phyloP scores from a whole-genome alignment of 2,797 vertebrate genomes.

The Darevskia nairensis region DNA sequence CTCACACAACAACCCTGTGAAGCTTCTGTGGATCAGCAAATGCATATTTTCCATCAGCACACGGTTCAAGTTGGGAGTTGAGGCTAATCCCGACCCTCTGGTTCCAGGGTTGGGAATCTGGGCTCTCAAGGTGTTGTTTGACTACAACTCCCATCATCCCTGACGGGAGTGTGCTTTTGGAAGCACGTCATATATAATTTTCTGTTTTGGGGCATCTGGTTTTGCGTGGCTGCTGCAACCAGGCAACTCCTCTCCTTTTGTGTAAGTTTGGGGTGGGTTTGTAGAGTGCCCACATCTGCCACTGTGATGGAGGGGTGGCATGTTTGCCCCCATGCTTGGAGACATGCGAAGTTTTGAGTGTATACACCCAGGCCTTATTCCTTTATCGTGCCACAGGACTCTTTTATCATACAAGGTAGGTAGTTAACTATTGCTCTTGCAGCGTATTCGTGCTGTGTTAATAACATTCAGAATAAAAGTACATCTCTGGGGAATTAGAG shows the following conservation, averaged over 20 bases:
- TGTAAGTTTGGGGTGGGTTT: too few relatives aligned
- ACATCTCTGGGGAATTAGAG: constrained; percentile 46
- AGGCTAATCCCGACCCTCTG: too few relatives aligned
- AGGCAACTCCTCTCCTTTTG: too few relatives aligned
- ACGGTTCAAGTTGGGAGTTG: neutral
- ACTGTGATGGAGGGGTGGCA: too few relatives aligned
- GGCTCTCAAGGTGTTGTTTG: too few relatives aligned
- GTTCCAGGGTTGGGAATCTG: too few relatives aligned
- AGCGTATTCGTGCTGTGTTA: neutral
- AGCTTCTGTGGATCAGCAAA: neutral
- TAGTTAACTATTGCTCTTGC: neutral
- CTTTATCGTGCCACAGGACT: neutral
- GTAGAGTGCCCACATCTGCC: too few relatives aligned
- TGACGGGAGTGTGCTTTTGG: neutral
- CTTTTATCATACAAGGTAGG: neutral
- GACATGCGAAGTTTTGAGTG: neutral
- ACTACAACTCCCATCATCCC: too few relatives aligned
- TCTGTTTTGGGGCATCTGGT: too few relatives aligned
- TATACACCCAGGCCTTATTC: neutral
- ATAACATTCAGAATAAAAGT: constrained; percentile 39
- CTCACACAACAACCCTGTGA: neutral
- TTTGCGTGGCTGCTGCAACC: too few relatives aligned
- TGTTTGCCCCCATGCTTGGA: neutral
- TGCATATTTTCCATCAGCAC: neutral
- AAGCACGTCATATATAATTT: too few relatives aligned